A percentile compares a stretch with the other conserved stretches of the same genome.
These are phyloP conservation scores for Jacana jacana DNA, from an alignment of 2,113 vertebrate genomes.

Conservation along the genomic window DNA sequence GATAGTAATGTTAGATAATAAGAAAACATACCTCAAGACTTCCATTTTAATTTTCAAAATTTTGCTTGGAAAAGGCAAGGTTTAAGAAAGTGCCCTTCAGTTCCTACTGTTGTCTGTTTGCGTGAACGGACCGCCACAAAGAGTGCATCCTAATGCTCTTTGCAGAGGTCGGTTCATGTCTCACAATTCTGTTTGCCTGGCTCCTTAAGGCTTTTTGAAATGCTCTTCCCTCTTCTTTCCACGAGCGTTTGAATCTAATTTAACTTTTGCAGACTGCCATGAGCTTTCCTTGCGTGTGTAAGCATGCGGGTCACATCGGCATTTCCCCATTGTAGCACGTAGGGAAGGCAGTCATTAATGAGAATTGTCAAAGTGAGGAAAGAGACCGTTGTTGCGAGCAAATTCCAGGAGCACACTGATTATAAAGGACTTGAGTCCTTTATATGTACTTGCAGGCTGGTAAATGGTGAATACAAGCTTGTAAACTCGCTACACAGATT, in stretches of 20 bases:
- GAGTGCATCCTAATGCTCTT: no score
- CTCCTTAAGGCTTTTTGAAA: background rate
- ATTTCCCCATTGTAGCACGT: background rate
- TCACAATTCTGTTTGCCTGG: background rate
- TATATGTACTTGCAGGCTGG: background rate
- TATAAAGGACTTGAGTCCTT: background rate
- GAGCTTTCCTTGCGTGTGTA: background rate
- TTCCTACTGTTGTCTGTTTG: background rate
- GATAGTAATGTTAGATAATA: background rate
- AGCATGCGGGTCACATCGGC: background rate
- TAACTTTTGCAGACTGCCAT: background rate
- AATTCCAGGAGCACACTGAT: conserved; percentile 23
- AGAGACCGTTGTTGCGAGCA: background rate
- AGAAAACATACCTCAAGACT: background rate
- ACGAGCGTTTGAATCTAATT: accelerated
- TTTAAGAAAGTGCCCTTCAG: background rate
- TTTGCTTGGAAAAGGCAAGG: background rate
- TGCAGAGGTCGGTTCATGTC: accelerated
- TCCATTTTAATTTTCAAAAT: background rate
- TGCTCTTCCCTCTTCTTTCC: background rate
- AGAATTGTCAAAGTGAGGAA: conserved; percentile 44
- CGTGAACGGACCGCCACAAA: background rate
- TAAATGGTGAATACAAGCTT: background rate
- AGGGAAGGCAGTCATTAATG: conserved; percentile 32
- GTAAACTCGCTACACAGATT: background rate